phyloP scores from a whole-genome alignment of 2,888 invertebrate species.

The Cryptus viduatorius region DNA sequence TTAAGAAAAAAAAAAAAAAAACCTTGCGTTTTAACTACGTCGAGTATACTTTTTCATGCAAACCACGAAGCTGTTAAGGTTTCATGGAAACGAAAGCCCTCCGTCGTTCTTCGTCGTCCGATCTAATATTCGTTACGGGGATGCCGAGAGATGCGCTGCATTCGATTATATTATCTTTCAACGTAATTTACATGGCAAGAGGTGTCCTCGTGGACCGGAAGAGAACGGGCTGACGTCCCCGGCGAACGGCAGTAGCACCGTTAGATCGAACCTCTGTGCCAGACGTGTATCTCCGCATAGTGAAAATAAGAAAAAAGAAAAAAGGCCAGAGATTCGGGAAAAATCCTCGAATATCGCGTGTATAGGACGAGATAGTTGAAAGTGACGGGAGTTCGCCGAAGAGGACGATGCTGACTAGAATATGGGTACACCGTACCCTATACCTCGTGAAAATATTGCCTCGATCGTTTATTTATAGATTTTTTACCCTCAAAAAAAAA shows the following conservation, averaged over 20 bases:
- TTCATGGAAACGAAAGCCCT: background rate
- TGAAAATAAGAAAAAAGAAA: constrained; percentile 17
- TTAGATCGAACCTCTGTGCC: background rate
- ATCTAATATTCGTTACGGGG: constrained; percentile 2
- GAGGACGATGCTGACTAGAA: background rate
- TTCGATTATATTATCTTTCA: constrained; percentile 52
- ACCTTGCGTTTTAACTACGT: background rate
- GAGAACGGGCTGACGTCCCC: constrained; percentile 12
- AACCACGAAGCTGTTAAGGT: background rate
- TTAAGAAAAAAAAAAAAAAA: background rate
- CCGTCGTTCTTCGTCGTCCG: constrained; percentile 5
- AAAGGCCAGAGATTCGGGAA: constrained; percentile 18
- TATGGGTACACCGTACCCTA: constrained; percentile 11
- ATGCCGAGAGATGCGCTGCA: background rate
- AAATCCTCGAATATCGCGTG: constrained; percentile 45
- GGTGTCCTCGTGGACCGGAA: constrained; percentile 1
- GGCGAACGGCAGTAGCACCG: constrained; percentile 28
- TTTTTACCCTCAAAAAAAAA: constrained; percentile 14
- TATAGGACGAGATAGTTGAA: constrained; percentile 27
- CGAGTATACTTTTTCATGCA: constrained; percentile 16
- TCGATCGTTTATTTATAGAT: constrained; percentile 54
- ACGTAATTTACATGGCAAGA: constrained; percentile 53
- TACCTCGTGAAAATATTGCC: constrained; percentile 22
- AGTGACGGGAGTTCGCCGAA: constrained; percentile 6
- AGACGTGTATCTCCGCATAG: background rate